Base-by-base conservation (phyloP, 2,888 invertebrate species). In the Meiosimyza platycephala region DNA sequence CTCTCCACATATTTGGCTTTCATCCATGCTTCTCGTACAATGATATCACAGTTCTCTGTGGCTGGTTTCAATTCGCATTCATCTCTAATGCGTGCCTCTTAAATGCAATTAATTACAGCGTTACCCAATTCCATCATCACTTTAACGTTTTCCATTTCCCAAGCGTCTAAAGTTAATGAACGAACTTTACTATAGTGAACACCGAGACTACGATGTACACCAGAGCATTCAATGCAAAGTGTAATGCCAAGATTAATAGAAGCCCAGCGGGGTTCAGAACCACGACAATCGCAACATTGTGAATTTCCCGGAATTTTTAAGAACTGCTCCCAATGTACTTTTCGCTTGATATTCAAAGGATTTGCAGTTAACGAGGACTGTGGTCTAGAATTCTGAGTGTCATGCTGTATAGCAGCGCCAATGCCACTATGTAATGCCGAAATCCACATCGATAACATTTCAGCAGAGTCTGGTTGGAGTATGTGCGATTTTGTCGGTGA, bases 181-280 rank as follows among this genome's bases (percentile, higher is more conserved):
- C 98, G 90, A 1, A 96, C 96, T 90, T 98, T 98, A 82, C 97
- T 97, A 82, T 96, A 92, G 85, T 98, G 98, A 6, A 98, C 98
- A 11, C 98, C 98, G 51, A 98, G 90, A 82, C 97, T 96, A 79
- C 98, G 92, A 86, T 96, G 96, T 66, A 96, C 94, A 0, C 96
- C 96, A 0, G 95, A 95, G 88, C 96, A 96, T 87, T 94, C 97
- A 83, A 99, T 99, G 87, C 99, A 99, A 13, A 99, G 89, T 1
- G 97, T 97, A 70, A 98, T 97, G 69, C 99, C 99, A 65, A 99
- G 90, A 88, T 99, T 99, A 79, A 98, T 97, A 85, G 97, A 97
- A 70, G 98, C 96, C 99, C 99, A 99, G 72, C 93, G 91, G 0
- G 99, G 98, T 83, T 97, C 94, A 0, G 91, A 88, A 73, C 92